Evolutionary conservation across 2,888 invertebrate species (phyloP), one percentile per base, ranked within the genome.

Genomic region (Incurvaria masculella): DNA sequence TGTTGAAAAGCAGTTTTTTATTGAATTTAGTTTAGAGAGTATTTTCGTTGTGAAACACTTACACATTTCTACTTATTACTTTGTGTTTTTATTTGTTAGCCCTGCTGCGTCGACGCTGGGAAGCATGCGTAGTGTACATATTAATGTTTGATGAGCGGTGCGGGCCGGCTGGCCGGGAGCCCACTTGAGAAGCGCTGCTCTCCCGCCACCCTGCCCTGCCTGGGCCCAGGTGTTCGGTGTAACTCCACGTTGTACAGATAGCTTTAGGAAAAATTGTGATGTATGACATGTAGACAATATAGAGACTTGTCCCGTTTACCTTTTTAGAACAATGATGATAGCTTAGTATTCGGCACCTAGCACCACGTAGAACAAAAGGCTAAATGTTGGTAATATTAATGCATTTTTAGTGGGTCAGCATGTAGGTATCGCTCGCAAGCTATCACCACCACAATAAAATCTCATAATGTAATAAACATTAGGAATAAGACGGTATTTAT

Each of bases 281-380:
- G 79, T 79, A 79, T 74, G 79, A 78, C 72, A 69, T 72, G 71
- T 79, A 79, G 79, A 79, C 79, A 76, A 79, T 79, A 78, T 78
- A 76, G 73, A 68, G 53, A 67, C 69, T 73, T 74, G 72, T 78
- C 79, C 73, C 73, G 73, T 72, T 69, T 69, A 72, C 67, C 66
- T 68, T 46, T 68, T 72, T 72, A 72, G 65, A 68, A 66, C 67
- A 21, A 33, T 27, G 21, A 68, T 62, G 61, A 62, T 76, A 76
- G 73, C 69, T 68, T 59, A 72, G 72, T 61, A 68, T 64, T 50
- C 10, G 66, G 75, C 75, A 78, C 75, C 62, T 64, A 63, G 65
- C 66, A 68, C 66, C 68, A 69, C 63, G 63, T 71, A 50, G 51
- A 33, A 69, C 65, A 61, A 63, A 65, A 66, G 67, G 73, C 67